Conservation (phyloP, 2,797 vertebrate genomes). For the Phaenicophaeus curvirostris region DNA sequence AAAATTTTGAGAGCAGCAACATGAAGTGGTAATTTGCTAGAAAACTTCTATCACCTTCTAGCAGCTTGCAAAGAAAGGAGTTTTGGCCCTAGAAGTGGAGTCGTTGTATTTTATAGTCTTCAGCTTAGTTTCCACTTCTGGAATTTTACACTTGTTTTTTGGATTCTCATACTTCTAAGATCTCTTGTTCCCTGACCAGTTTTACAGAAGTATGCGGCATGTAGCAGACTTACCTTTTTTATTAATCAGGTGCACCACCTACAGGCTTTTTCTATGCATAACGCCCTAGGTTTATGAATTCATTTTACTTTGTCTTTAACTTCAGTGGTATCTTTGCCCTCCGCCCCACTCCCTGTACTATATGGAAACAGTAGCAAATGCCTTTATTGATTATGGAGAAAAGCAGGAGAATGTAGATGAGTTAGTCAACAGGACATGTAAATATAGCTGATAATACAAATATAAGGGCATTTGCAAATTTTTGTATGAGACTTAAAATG, state of each 20-base stretch:
- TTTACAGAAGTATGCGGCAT: not conserved
- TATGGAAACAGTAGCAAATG: slow-evolving; percentile 81
- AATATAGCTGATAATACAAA: slow-evolving; percentile 14
- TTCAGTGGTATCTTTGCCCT: not conserved
- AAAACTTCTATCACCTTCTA: not conserved
- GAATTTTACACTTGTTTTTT: not conserved
- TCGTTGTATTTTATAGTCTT: not conserved
- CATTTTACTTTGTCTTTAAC: not conserved
- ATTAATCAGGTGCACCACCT: slow-evolving; percentile 43
- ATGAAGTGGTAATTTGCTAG: not conserved
- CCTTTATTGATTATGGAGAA: slow-evolving; percentile 79
- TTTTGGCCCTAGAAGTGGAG: not conserved
- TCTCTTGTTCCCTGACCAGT: not conserved
- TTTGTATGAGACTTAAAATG: not conserved
- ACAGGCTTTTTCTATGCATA: not conserved
- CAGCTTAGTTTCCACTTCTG: not conserved
- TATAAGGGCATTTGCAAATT: not conserved
- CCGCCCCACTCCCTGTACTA: slow-evolving; percentile 59
- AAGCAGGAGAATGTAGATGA: slow-evolving; percentile 80
- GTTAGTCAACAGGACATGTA: slow-evolving; percentile 88
- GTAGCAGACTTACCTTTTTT: not conserved
- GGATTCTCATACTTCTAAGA: not conserved
- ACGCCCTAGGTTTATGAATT: not conserved
- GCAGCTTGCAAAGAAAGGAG: not conserved
- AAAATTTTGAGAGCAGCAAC: not conserved